Conservation (phyloP, 2,797 vertebrate genomes). For the Pampus argenteus region DNA sequence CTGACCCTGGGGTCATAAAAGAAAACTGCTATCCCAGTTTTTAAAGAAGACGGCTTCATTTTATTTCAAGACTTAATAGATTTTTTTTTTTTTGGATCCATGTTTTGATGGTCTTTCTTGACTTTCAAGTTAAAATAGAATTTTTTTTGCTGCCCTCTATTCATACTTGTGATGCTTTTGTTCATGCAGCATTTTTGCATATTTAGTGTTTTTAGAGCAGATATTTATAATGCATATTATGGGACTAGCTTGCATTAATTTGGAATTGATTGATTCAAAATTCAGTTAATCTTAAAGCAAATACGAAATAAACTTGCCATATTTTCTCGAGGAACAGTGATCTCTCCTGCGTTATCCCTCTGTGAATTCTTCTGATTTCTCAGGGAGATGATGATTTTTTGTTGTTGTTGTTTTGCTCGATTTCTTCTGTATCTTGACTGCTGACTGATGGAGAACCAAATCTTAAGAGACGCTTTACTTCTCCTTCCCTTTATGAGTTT, state of each 20-base stretch:
- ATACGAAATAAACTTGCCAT: not conserved
- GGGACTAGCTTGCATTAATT: not conserved
- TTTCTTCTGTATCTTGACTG: slow-evolving; percentile 20
- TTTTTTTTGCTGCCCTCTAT: not conserved
- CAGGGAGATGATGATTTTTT: slow-evolving; percentile 31
- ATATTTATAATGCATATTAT: not conserved
- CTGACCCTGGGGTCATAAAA: slow-evolving; percentile 41
- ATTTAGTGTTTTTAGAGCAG: not conserved
- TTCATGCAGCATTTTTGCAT: not conserved
- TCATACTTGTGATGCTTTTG: too few relatives aligned
- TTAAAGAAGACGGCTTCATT: slow-evolving; percentile 32
- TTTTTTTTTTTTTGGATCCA: not conserved
- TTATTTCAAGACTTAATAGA: not conserved
- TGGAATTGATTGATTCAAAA: not conserved
- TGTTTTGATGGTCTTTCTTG: slow-evolving; percentile 1
- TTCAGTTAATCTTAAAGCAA: not conserved
- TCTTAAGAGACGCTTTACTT: slow-evolving; percentile 3
- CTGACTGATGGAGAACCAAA: slow-evolving; percentile 14
- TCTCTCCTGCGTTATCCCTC: slow-evolving; percentile 7
- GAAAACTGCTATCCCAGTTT: slow-evolving; percentile 26
- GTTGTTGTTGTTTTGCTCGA: not conserved
- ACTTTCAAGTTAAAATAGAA: slow-evolving; percentile 1
- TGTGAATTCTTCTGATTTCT: slow-evolving; percentile 9
- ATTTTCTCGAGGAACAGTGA: slow-evolving; percentile 5
- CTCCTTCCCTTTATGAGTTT: slow-evolving; percentile 1